phyloP scores from a whole-genome alignment of 2,113 vertebrate genomes.

The Hemiscyllium ocellatum region DNA sequence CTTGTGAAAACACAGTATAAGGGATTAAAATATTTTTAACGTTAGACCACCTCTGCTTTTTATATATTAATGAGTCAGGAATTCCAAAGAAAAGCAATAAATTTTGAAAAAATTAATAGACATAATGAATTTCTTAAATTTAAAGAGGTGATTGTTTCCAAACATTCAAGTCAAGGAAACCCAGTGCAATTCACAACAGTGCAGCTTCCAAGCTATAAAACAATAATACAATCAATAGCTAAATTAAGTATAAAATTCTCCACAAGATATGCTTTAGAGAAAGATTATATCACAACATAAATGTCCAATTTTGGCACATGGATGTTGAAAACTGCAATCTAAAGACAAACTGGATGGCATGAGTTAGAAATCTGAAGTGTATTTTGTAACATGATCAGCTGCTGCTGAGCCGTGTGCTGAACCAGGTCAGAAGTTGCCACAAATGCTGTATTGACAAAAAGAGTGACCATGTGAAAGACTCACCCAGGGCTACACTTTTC shows the following conservation, averaged over 20 bases:
- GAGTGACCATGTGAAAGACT: not conserved
- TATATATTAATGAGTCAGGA: slow-evolving; percentile 11
- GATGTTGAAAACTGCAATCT: not conserved
- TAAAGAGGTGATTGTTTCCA: not conserved
- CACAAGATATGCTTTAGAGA: not conserved
- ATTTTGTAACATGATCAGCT: not conserved
- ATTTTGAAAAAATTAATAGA: not conserved
- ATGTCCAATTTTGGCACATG: not conserved
- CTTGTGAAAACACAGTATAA: not conserved
- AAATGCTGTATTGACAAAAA: too few species aligned
- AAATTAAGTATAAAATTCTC: not conserved
- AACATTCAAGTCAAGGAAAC: too few species aligned
- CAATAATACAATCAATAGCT: not conserved
- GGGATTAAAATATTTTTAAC: slow-evolving; percentile 22
- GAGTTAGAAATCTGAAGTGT: not conserved
- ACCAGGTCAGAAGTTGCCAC: not conserved
- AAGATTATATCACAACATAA: not conserved
- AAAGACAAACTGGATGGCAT: not conserved
- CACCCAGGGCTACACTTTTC: not conserved
- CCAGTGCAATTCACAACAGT: not conserved
- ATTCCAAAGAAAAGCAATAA: not conserved
- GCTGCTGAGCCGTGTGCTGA: not conserved
- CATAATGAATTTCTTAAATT: not conserved
- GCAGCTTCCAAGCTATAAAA: not conserved
- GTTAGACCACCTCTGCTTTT: not conserved